Percentiles rank a stretch among this genome's conserved stretches.
These are phyloP conservation scores for Xenus cinereus DNA, from an alignment of 2,113 vertebrate genomes.

Conservation along the genomic window DNA sequence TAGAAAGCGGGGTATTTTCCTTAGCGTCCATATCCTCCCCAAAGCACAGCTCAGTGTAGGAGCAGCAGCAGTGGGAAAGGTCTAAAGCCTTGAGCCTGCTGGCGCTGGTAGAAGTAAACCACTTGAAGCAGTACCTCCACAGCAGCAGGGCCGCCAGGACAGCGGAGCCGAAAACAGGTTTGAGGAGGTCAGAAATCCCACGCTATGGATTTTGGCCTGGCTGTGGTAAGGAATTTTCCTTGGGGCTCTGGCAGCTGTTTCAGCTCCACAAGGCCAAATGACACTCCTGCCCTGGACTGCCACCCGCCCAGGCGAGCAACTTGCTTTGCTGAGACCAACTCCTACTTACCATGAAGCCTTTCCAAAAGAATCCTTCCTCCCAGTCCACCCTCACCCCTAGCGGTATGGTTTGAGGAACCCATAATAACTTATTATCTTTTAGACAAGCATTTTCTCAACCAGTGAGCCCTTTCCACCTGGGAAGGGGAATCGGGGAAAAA, in stretches of 20 bases:
- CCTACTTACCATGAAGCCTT: background rate
- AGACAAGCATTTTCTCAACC: background rate
- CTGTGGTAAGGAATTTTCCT: background rate
- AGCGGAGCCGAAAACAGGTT: accelerated
- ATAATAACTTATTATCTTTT: background rate
- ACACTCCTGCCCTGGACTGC: background rate
- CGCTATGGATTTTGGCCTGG: background rate
- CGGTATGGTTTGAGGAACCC: background rate
- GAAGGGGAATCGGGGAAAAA: background rate
- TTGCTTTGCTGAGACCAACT: background rate
- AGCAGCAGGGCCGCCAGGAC: background rate
- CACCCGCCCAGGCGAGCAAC: accelerated
- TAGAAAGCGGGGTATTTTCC: background rate
- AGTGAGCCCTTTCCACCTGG: background rate
- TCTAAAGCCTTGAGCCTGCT: background rate
- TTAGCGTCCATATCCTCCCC: accelerated
- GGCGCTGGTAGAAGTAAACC: accelerated
- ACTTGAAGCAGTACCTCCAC: background rate
- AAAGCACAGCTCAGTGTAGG: background rate
- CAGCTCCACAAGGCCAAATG: background rate
- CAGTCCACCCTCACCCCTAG: background rate
- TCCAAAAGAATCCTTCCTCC: background rate
- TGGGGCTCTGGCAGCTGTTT: background rate
- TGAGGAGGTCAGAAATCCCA: background rate
- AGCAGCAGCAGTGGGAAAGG: background rate